Conservation (phyloP, 1,140 invertebrate genomes). For the Drusus annulatus region DNA sequence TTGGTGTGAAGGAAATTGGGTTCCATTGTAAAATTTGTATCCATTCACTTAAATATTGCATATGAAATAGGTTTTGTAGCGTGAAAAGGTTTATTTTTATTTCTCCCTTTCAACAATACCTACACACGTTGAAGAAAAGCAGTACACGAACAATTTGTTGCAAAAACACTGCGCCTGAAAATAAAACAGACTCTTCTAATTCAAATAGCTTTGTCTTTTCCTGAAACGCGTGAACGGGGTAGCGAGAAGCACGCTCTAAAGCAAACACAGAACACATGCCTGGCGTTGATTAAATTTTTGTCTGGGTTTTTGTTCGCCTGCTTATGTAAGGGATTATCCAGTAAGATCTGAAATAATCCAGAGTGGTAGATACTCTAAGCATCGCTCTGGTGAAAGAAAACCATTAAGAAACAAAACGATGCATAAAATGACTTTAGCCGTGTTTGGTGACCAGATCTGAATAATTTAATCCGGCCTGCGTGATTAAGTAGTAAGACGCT, state of each 20-base stretch:
- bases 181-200: background rate
- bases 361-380: too few relatives aligned
- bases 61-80: too few relatives aligned
- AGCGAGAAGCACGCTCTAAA: background rate
- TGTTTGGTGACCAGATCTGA: too few relatives aligned
- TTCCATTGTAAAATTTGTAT: too few relatives aligned
- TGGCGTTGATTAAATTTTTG: conserved; percentile 33
- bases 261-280: background rate
- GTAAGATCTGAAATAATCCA: background rate
- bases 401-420: too few relatives aligned
- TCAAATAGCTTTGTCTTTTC: background rate
- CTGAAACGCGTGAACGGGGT: background rate
- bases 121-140: background rate
- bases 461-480: too few relatives aligned
- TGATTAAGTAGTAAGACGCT: too few relatives aligned
- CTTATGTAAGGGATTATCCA: background rate
- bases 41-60: too few relatives aligned
- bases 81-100: background rate
- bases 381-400: too few relatives aligned
- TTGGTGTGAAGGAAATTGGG: too few relatives aligned
- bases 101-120: background rate
- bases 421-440: too few relatives aligned
- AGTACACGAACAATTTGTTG: background rate
- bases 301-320: conserved; percentile 15
- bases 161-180: background rate